phyloP scores from a whole-genome alignment of 2,113 vertebrate species.

The Pipa parva region DNA sequence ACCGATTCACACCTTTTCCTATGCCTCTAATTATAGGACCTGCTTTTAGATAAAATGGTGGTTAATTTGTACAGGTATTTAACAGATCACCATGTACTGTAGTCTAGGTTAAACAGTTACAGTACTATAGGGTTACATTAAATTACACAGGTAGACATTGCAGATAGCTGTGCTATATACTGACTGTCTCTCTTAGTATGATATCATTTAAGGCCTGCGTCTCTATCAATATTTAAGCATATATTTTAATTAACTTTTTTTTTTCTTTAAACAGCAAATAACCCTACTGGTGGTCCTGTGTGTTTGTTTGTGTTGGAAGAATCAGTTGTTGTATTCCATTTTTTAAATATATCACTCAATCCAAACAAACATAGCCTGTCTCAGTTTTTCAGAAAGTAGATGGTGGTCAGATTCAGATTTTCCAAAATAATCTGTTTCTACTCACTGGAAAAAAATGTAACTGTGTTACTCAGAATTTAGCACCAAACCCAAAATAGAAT shows the following conservation, averaged over 20 bases:
- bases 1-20: neutral
- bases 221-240: too few relatives aligned
- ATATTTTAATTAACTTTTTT: too few relatives aligned
- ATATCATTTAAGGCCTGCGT: too few relatives aligned
- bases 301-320: conserved; percentile 20
- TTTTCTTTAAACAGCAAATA: too few relatives aligned
- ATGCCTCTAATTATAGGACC: neutral
- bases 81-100: neutral
- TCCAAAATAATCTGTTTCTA: conserved; percentile 4
- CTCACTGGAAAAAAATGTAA: conserved; percentile 13
- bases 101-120: too few relatives aligned
- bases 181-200: too few relatives aligned
- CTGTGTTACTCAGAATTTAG: conserved; percentile 28
- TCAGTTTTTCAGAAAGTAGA: neutral
- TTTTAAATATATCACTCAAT: neutral
- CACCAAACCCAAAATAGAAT: conserved; percentile 31
- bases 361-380: conserved; percentile 2
- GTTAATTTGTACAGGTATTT: too few relatives aligned
- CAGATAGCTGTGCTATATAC: too few relatives aligned
- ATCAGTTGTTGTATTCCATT: neutral
- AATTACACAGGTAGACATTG: neutral
- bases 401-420: conserved; percentile 3
- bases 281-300: neutral
- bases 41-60: too few relatives aligned
- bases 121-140: too few relatives aligned